These are phyloP conservation scores for Hirtodrosophila duncani DNA, from an alignment of 2,888 invertebrate genomes.

Conservation along the genomic window DNA sequence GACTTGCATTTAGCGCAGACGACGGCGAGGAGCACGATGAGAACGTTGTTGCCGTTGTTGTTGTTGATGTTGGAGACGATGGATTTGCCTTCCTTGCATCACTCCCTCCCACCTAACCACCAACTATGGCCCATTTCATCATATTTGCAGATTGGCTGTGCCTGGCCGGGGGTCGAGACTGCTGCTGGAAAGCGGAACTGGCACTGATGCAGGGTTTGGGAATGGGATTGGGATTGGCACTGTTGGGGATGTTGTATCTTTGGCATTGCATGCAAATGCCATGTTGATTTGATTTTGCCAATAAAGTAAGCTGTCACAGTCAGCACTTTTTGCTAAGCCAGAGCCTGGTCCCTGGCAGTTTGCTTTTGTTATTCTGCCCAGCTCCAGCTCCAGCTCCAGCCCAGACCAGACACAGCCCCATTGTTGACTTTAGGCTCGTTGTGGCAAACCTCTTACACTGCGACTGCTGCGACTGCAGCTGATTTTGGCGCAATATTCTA, in stretches of 20 bases:
- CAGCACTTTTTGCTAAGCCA: constrained; percentile 61
- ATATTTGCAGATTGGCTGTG: constrained; percentile 47
- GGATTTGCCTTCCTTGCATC: neutral
- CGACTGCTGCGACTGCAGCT: constrained; percentile 30
- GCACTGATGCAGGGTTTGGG: no score
- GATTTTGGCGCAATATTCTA: constrained; percentile 71
- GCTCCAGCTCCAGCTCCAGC: neutral
- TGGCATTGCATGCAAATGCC: constrained; percentile 65
- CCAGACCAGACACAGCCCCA: constrained; percentile 5
- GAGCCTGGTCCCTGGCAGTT: constrained; percentile 30
- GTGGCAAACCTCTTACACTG: constrained; percentile 4
- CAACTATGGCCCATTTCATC: constrained; percentile 37
- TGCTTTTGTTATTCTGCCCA: constrained; percentile 35
- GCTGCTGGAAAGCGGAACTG: neutral
- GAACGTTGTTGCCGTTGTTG: neutral
- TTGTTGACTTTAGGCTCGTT: constrained; percentile 43
- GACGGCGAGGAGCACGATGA: constrained; percentile 6
- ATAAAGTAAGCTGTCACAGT: constrained; percentile 75
- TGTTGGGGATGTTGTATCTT: constrained; percentile 51
- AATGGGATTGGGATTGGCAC: neutral
- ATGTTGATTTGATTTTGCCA: constrained; percentile 74
- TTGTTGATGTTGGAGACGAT: neutral
- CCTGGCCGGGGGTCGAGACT: neutral
- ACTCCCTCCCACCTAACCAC: neutral
- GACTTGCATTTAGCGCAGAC: constrained; percentile 67